Evolutionary conservation across 2,797 vertebrate genomes (phyloP), one percentile per base, ranked within the genome.

Genomic region (Valencia hispanica): DNA sequence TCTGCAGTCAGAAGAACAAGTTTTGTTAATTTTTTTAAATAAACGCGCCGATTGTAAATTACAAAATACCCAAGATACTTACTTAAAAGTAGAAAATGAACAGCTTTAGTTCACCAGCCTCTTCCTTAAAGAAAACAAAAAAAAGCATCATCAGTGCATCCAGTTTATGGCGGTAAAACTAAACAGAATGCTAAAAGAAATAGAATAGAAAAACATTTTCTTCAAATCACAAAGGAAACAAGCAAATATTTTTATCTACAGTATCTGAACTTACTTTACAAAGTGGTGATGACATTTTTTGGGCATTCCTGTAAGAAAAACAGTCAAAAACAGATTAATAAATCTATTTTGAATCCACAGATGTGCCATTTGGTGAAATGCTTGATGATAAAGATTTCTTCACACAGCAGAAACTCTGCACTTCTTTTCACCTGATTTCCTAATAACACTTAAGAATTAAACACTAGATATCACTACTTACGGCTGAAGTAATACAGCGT

Each of bases 211-310:
- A n/a, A 55, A 12, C 10, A 36, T 34, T 15, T 50, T 50, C 22
- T 34, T 32, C 59, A 20, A 17, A 53, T 30, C 30, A 18, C 4
- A 71, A 30, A 39, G 41, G 27, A 41, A 30, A 59, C 20, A 1
- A 68, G 65, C 12, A 7, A 32, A 41, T 45, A 39, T 7, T 41
- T n/a, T 2, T 6, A 41, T n/a, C n/a, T n/a, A n/a, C n/a, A n/a
- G n/a, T 7, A 39, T 75, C 18, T 72, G 3, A 51, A 93, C 92
- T 93, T 86, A 95, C 95, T 90, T 95, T 12, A 27, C 57, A 78
- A 94, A 92, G 47, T 51, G 88, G 84, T 96, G 95, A 14, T 82
- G 88, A 79, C 95, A 95, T 85, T 96, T 96, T 84, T 92, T 96
- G 30, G 95, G 94, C 1, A 95, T 87, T 68, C 93, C 95, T 96